Conservation (phyloP, 2,797 vertebrate species). For the Sardinella longiceps region DNA sequence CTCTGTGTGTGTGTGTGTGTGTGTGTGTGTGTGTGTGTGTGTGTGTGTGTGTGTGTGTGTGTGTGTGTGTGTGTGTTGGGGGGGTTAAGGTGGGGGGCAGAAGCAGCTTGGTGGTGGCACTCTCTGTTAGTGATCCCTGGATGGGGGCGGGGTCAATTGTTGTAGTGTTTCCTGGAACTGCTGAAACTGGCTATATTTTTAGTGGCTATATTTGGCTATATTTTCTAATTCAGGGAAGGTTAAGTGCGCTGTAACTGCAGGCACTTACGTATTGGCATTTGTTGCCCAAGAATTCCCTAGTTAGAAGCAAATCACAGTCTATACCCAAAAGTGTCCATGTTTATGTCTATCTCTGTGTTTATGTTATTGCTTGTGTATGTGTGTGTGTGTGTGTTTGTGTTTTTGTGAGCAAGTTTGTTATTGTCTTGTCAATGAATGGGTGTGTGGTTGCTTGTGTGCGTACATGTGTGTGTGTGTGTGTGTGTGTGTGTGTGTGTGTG, state of each 20-base stretch:
- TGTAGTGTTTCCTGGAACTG: constrained; percentile 35
- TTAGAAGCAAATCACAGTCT: constrained; percentile 2
- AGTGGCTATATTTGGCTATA: neutral
- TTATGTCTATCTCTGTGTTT: neutral
- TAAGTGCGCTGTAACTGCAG: neutral
- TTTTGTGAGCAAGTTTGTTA: neutral
- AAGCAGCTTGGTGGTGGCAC: neutral
- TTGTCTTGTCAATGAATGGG: neutral
- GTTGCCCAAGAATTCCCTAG: neutral
- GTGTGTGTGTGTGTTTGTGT: neutral
- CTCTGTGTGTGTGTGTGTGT: too few species aligned
- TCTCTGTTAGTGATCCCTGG: neutral
- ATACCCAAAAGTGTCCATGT: neutral
- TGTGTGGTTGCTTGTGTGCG: neutral
- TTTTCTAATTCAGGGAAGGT: neutral
- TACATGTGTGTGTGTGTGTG: neutral
- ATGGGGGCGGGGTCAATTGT: neutral
- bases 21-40: too few species aligned
- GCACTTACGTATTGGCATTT: neutral
- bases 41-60: too few species aligned
- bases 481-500: neutral
- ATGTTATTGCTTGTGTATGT: neutral
- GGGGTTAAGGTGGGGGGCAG: neutral
- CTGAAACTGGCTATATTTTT: neutral
- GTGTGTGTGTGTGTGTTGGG: too few species aligned